phyloP scores from a whole-genome alignment of 2,113 vertebrate species.

The Clarias batrachus region DNA sequence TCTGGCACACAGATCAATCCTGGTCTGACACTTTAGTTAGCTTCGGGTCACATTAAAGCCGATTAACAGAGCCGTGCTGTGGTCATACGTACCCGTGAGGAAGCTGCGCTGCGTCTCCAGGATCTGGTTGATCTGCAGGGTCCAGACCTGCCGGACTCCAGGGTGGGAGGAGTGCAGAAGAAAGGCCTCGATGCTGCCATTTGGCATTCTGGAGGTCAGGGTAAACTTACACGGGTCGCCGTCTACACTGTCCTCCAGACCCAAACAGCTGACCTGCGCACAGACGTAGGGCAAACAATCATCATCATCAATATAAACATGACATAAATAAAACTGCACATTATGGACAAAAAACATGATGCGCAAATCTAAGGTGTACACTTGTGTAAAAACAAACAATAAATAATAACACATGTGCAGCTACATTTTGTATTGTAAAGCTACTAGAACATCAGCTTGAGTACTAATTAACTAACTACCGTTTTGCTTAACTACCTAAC shows the following conservation, averaged over 20 bases:
- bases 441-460: neutral
- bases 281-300: neutral
- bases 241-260: slow-evolving; percentile 90
- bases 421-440: neutral
- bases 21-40: neutral
- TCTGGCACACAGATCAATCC: neutral
- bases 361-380: neutral
- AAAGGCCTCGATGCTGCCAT: slow-evolving; percentile 79
- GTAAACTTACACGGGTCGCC: slow-evolving; percentile 93
- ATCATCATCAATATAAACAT: neutral
- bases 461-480: neutral
- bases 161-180: slow-evolving; percentile 89
- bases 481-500: neutral
- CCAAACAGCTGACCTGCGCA: slow-evolving; percentile 88
- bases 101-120: slow-evolving; percentile 96
- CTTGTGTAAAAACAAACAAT: neutral
- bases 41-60: neutral
- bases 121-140: slow-evolving; percentile 95
- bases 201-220: slow-evolving; percentile 84
- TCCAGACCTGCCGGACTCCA: slow-evolving; percentile 92
- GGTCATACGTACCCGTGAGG: slow-evolving; percentile 81
- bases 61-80: neutral
- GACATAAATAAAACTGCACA: neutral
- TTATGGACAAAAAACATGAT: neutral
- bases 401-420: neutral